Base-by-base conservation (phyloP, 2,113 vertebrate species). In the Hyperopisus bebe region DNA sequence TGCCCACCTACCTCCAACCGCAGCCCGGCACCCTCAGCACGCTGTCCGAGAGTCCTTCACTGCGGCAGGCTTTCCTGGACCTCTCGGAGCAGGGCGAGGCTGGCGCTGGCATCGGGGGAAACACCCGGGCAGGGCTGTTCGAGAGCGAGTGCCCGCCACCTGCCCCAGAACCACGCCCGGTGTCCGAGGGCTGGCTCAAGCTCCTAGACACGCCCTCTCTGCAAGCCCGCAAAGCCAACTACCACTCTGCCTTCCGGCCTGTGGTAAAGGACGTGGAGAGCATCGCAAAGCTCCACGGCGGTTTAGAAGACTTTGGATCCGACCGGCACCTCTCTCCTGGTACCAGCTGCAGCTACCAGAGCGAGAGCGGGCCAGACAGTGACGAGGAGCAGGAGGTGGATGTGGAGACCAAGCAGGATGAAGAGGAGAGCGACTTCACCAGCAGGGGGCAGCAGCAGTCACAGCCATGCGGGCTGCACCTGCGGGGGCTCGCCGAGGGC, bases 341-440 rank as follows among this genome's bases (percentile, higher is more conserved):
- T 87, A 97, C 97, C 93, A 98, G 97, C 95, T 97, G 97, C 91
- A 98, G 97, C 93, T 98, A 97, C 90, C 97, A 96, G 66, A 97
- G 97, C 62, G 98, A 98, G 89, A 97, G 97, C 82, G 97, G 91
- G 77, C 48, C 50, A 17, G 97, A 90, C 92, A 97, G 94, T 0
- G 97, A 98, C 2, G 96, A 96, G 85, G 96, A 96, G 3, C 97
- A 97, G 48, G 98, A 98, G 90, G 98, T 98, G 94, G 98, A 98
- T 19, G 98, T 99, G 92, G 98, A 98, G 92, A 97, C 97, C 0
- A 97, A 97, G 90, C 97, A 96, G 90, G 97, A 97, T 0, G 98
- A 98, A 6, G 97, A 97, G 53, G 97, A 97, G 21, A 95, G 96
- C 2, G 96, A 95, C 50, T 91, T 93, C 46, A n/a, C 83, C 53